Conservation (phyloP, 2,888 invertebrate species). For the Cosmorhoe ocellata region DNA sequence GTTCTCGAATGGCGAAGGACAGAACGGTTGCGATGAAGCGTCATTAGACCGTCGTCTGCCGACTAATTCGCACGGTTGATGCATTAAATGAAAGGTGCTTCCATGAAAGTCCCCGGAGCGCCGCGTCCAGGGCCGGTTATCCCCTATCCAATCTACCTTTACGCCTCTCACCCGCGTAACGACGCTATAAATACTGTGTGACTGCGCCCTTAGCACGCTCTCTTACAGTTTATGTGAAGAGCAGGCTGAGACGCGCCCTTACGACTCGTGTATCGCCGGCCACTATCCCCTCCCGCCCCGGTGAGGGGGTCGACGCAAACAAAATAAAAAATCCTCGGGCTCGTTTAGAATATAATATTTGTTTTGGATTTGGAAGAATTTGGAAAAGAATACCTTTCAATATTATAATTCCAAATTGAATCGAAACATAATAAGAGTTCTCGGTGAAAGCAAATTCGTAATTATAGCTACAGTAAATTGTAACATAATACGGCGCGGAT, state of each 20-base stretch:
- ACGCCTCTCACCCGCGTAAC: constrained; percentile 4
- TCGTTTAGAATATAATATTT: too few species aligned
- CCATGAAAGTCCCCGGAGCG: background rate
- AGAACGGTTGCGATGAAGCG: too few species aligned
- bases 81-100: background rate
- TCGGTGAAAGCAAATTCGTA: too few species aligned
- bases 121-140: background rate
- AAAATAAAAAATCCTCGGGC: background rate
- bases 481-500: too few species aligned
- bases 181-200: constrained; percentile 10
- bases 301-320: background rate
- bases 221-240: constrained; percentile 6
- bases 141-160: constrained; percentile 4
- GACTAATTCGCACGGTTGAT: too few species aligned
- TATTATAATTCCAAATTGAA: too few species aligned
- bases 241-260: background rate
- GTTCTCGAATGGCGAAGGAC: too few species aligned
- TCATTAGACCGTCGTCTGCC: too few species aligned
- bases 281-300: constrained; percentile 5
- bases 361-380: too few species aligned
- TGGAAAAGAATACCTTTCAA: too few species aligned
- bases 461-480: too few species aligned
- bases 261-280: background rate
- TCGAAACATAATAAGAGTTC: too few species aligned
- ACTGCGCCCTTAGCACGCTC: constrained; percentile 10